Evolutionary conservation across 1,140 invertebrate species (phyloP), one percentile per base, ranked within the genome.

Genomic region (Euborellia annulipes): DNA sequence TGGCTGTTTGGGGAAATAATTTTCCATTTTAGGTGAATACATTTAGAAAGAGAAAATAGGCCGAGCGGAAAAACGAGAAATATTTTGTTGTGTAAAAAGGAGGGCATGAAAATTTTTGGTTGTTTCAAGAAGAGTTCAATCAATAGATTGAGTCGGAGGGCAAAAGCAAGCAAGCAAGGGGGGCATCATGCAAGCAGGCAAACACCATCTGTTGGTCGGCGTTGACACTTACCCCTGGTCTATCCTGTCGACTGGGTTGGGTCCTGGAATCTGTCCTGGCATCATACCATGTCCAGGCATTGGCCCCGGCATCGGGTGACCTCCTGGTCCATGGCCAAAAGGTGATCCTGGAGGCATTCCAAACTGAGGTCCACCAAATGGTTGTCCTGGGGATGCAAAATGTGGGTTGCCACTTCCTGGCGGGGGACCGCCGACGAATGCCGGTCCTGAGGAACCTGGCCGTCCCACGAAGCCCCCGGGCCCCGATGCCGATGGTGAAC

Each of bases 261-360:
- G 62, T 30, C 74, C 76, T 21, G 75, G 73, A 67, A 80, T 79
- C 50, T 63, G 64, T 41, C 62, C 60, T 18, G 62, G 60, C 68
- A 76, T 75, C 44, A 61, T 58, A 23, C 55, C 55, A 47, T 58
- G 57, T 13, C 32, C 50, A 37, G 55, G 58, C 23, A 56, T 52
- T 13, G 54, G 56, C 8, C 56, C 57, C 8, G 55, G 53, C 47
- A 72, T 68, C 0, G 69, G 69, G 56, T 73, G 71, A 47, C 68
- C 69, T 47, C 68, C 69, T 16, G 74, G 73, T 43, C 71, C 64
- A 42, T 71, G 71, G 2, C 69, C 75, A 46, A 79, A 80, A 0
- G 77, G 76, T 19, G 77, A 78, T 18, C 75, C 73, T 0, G 75
- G 74, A n/a, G 76, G 76, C 60, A 79, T 73, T 11, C 75, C 75